phyloP scores from a whole-genome alignment of 1,140 invertebrate species.

The Drosophila biarmipes region DNA sequence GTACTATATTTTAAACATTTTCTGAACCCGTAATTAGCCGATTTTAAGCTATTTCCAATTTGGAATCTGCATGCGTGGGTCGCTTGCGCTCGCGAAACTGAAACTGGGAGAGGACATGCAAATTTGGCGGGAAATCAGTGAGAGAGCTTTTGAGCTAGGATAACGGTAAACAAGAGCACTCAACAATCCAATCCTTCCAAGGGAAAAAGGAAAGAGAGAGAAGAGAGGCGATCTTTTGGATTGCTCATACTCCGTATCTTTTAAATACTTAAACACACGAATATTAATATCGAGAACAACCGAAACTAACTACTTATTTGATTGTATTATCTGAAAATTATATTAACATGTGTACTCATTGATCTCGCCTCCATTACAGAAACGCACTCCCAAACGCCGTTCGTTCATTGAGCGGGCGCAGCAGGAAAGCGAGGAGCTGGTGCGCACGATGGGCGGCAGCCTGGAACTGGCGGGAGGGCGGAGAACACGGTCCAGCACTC shows the following conservation, averaged over 20 bases:
- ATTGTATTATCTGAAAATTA: conserved; percentile 5
- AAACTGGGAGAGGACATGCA: background rate
- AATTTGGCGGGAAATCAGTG: conserved; percentile 1
- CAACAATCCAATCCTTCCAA: background rate
- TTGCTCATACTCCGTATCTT: too few relatives aligned
- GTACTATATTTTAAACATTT: background rate
- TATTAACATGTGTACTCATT: conserved; percentile 1
- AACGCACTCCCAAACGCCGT: conserved; percentile 79
- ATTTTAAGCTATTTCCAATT: background rate
- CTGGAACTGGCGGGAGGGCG: conserved; percentile 75
- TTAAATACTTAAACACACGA: too few relatives aligned
- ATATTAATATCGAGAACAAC: too few relatives aligned
- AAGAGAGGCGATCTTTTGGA: background rate
- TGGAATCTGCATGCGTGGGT: background rate
- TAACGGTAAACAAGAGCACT: background rate
- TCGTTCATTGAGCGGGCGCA: conserved; percentile 79
- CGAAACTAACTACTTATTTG: background rate
- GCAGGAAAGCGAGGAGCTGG: conserved; percentile 78
- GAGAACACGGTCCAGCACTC: conserved; percentile 77
- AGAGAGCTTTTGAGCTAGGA: background rate
- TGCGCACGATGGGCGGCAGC: conserved; percentile 78
- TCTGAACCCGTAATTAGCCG: background rate
- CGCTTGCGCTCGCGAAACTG: background rate
- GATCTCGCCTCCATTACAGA: conserved; percentile 43
- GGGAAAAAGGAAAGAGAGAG: background rate